Conservation (phyloP, 2,888 invertebrate genomes). For the Trichacis sp. region DNA sequence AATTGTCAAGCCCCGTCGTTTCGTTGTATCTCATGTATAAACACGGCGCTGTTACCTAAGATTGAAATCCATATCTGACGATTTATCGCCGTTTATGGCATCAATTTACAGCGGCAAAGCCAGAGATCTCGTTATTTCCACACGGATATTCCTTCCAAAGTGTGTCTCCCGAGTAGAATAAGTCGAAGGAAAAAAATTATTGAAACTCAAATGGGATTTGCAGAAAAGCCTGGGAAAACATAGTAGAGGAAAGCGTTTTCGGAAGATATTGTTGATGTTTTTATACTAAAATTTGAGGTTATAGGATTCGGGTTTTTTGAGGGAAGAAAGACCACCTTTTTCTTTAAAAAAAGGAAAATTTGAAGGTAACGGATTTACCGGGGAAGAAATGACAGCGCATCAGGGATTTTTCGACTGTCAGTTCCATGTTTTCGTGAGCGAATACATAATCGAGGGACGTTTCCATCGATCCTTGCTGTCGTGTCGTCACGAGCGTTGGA, state of each 20-base stretch:
- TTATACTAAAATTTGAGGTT: no score
- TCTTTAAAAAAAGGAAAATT: no score
- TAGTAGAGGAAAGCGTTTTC: no score
- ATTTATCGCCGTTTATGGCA: conserved; percentile 42
- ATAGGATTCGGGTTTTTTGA: no score
- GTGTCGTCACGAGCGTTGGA: conserved; percentile 46
- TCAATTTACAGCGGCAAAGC: conserved; percentile 37
- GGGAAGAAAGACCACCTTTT: no score
- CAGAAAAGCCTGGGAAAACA: neutral
- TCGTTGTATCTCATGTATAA: conserved; percentile 15
- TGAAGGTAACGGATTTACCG: no score
- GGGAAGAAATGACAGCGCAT: no score
- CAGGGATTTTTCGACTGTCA: neutral
- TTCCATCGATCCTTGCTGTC: conserved; percentile 49
- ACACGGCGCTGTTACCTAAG: conserved; percentile 25
- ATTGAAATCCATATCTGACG: conserved; percentile 38
- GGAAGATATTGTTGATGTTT: no score
- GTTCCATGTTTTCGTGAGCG: conserved; percentile 16
- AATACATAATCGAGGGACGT: conserved; percentile 46
- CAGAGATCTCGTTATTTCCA: conserved; percentile 34
- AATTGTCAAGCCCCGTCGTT: conserved; percentile 27
- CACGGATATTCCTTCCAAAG: conserved; percentile 30
- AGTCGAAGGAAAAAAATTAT: neutral
- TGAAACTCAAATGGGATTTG: neutral
- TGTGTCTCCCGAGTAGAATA: neutral